These are phyloP conservation scores for Dunckerocampus dactyliophorus DNA, from an alignment of 2,113 vertebrate genomes.

Conservation along the genomic window DNA sequence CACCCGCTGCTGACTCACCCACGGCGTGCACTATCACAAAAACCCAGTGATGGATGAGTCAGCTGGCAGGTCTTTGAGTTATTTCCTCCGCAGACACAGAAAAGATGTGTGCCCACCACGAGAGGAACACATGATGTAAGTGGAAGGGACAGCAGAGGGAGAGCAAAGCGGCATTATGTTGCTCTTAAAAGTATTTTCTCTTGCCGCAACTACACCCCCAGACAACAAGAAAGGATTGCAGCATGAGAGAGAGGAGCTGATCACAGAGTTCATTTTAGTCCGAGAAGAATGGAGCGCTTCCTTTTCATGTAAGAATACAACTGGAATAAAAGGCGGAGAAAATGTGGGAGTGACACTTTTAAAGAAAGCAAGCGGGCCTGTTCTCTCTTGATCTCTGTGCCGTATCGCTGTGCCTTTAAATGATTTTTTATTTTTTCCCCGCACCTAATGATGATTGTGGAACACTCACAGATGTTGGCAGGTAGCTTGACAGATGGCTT, in stretches of 20 bases:
- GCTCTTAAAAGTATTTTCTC: constrained; percentile 35
- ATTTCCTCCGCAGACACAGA: constrained; percentile 52
- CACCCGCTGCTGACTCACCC: constrained; percentile 56
- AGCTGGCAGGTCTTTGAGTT: constrained; percentile 52
- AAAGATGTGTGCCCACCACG: constrained; percentile 20
- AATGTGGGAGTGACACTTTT: constrained; percentile 48
- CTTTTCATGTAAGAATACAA: constrained; percentile 45
- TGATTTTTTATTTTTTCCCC: constrained; percentile 12
- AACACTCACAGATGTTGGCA: constrained; percentile 59
- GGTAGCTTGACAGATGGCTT: constrained; percentile 61
- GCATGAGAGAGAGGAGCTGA: constrained; percentile 14
- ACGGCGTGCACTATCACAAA: constrained; percentile 42
- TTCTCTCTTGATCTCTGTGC: constrained; percentile 40
- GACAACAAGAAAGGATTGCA: constrained; percentile 27
- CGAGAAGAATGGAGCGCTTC: constrained; percentile 22
- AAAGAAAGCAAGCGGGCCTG: constrained; percentile 25
- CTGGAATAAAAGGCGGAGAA: constrained; percentile 27
- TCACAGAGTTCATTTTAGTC: constrained; percentile 24
- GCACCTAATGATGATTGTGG: constrained; percentile 35
- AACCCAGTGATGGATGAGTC: constrained; percentile 47
- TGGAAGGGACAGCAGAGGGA: constrained; percentile 21
- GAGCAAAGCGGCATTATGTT: constrained; percentile 17
- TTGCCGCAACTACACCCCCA: constrained; percentile 15
- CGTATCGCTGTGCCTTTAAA: constrained; percentile 16
- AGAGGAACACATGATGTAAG: constrained; percentile 22